Percentiles rank a stretch among this genome's conserved stretches.
These are phyloP conservation scores for Syrphus vitripennis DNA, from an alignment of 2,888 invertebrate genomes.

Conservation along the genomic window DNA sequence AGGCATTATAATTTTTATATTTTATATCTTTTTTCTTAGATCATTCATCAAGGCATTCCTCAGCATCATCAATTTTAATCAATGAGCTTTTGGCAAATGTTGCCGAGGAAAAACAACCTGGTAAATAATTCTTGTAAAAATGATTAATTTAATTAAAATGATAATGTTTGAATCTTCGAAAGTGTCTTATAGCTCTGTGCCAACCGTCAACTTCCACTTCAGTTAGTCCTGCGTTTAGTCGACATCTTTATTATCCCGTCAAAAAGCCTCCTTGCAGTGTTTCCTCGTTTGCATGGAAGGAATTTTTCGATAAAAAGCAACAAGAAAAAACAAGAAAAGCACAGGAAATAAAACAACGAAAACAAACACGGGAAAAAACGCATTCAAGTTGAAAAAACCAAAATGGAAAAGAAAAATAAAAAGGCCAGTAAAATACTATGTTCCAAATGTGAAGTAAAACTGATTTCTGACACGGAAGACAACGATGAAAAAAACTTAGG, in stretches of 20 bases:
- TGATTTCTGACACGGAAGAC: too few species aligned
- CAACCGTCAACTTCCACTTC: conserved; percentile 6
- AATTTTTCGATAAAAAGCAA: conserved; percentile 11
- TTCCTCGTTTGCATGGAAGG: too few species aligned
- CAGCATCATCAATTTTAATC: neutral
- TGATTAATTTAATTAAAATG: too few species aligned
- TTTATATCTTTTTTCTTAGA: neutral
- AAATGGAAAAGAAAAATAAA: neutral
- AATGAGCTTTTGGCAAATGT: neutral
- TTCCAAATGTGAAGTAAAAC: too few species aligned
- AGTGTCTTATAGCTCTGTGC: neutral
- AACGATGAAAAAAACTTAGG: too few species aligned
- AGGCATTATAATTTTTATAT: neutral
- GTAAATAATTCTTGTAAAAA: neutral
- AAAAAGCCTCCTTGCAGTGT: too few species aligned
- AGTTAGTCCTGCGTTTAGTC: conserved; percentile 5
- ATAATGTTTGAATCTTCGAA: neutral
- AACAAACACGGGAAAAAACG: neutral
- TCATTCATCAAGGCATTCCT: neutral
- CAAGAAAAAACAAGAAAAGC: neutral
- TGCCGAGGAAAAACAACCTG: conserved; percentile 5
- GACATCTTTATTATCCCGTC: conserved; percentile 9
- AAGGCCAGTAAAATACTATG: too few species aligned
- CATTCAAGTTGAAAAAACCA: neutral
- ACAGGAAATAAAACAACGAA: neutral